A percentile compares a stretch with the other conserved stretches of the same genome.
These are phyloP conservation scores for Crypturellus undulatus DNA, from an alignment of 2,113 vertebrate genomes.

Conservation along the genomic window DNA sequence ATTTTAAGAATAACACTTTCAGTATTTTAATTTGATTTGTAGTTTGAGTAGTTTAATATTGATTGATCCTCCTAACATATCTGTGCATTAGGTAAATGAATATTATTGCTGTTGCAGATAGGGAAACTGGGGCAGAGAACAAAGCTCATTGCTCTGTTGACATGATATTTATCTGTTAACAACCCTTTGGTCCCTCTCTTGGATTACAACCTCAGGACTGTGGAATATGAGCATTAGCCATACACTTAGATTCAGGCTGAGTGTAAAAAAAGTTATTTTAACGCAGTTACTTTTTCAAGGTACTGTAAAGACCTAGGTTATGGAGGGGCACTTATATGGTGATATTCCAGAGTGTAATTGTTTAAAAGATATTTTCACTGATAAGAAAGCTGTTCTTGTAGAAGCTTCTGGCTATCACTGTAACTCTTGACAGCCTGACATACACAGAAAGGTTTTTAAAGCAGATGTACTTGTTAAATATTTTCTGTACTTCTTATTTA, in stretches of 20 bases:
- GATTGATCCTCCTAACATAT: not conserved
- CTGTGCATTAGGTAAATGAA: not conserved
- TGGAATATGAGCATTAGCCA: fast-evolving
- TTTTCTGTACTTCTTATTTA: not conserved
- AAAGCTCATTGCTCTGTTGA: not conserved
- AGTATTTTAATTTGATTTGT: not conserved
- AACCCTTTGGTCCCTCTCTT: not conserved
- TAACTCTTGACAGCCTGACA: not conserved
- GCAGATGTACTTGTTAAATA: not conserved
- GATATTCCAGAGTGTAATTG: not conserved
- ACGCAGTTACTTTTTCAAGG: not conserved
- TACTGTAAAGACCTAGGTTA: not conserved
- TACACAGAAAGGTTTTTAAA: fast-evolving
- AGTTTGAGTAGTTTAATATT: not conserved
- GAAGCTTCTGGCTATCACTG: not conserved
- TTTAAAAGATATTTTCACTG: not conserved
- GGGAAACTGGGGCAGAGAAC: not conserved
- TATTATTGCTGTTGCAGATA: not conserved
- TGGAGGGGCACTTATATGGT: not conserved
- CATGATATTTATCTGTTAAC: not conserved
- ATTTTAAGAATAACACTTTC: not conserved
- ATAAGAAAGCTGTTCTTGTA: not conserved
- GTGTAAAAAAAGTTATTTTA: not conserved
- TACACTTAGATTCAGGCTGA: not conserved
- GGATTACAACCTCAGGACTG: not conserved